A percentile compares a stretch with the other conserved stretches of the same genome.
These are phyloP conservation scores for Tachypleus tridentatus DNA, from an alignment of 1,140 invertebrate genomes.

Conservation along the genomic window DNA sequence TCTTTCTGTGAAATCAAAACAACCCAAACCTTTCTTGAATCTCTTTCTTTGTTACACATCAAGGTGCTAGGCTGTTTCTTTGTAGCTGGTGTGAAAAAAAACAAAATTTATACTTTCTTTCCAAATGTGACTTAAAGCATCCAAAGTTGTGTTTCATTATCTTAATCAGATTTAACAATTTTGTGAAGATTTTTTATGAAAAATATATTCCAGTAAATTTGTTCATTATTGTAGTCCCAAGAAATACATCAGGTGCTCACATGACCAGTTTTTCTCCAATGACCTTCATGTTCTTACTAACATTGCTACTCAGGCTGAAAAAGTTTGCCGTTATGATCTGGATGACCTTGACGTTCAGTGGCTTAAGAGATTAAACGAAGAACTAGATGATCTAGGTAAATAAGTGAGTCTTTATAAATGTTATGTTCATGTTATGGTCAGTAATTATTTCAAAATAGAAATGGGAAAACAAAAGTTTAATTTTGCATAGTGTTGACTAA, in stretches of 20 bases:
- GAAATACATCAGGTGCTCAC: slow-evolving; percentile 75
- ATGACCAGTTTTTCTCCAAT: slow-evolving; percentile 70
- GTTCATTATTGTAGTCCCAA: slow-evolving; percentile 55
- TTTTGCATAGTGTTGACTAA: not conserved
- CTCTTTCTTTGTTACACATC: too few species aligned
- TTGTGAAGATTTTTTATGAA: too few species aligned
- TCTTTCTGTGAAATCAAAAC: too few species aligned
- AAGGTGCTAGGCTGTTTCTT: too few species aligned
- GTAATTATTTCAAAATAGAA: not conserved
- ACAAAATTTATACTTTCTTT: too few species aligned
- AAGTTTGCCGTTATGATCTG: slow-evolving; percentile 86
- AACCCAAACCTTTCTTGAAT: too few species aligned
- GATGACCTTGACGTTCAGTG: slow-evolving; percentile 87
- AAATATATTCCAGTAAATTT: too few species aligned
- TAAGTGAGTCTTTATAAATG: not conserved
- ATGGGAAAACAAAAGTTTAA: not conserved
- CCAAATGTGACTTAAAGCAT: too few species aligned
- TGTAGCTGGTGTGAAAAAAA: too few species aligned
- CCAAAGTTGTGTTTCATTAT: too few species aligned
- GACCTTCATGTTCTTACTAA: slow-evolving; percentile 75
- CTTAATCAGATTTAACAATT: too few species aligned
- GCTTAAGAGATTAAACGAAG: slow-evolving; percentile 74
- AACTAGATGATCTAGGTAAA: slow-evolving; percentile 42
- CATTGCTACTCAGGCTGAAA: slow-evolving; percentile 74
- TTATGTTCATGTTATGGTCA: not conserved